A percentile compares a stretch with the other conserved stretches of the same genome.
Evolutionary conservation across 30 jellyfish, hydroid and myxozoan genomes (phyloP).

Genomic region (Aurelia coerulea): DNA sequence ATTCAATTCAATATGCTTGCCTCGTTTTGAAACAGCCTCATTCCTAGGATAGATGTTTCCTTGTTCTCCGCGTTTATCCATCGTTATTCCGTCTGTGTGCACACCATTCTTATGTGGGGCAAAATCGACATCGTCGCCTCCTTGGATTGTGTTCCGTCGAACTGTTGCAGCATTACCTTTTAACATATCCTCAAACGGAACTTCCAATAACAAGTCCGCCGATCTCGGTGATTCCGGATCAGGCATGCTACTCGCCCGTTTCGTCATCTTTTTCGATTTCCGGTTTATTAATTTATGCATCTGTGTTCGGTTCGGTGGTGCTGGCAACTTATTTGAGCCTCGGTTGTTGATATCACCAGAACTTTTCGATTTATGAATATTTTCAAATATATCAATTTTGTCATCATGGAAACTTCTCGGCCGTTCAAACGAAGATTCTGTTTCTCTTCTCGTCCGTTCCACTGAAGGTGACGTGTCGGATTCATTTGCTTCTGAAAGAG

Average conservation of each 20-base stretch:
- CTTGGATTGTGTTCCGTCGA: constrained; percentile 28
- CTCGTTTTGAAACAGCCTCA: not conserved
- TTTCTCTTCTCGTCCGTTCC: not conserved
- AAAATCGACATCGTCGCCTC: not conserved
- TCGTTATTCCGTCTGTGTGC: not conserved
- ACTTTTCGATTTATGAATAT: constrained; percentile 33
- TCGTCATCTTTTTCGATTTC: constrained; percentile 36
- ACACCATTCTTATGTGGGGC: not conserved
- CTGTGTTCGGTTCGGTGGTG: constrained; percentile 49
- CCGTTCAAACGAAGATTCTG: constrained; percentile 5
- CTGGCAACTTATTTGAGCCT: constrained; percentile 16
- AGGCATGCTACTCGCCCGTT: constrained; percentile 47
- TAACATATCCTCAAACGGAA: constrained; percentile 71
- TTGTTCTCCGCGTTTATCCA: not conserved
- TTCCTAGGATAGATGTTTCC: not conserved
- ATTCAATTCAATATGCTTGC: not conserved
- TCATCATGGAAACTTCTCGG: constrained; percentile 28
- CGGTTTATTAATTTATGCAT: constrained; percentile 51
- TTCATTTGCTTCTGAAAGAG: constrained; percentile 39
- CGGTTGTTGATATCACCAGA: constrained; percentile 14
- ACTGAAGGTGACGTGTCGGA: constrained; percentile 7
- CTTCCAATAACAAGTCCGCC: constrained; percentile 61
- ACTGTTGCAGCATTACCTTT: constrained; percentile 17
- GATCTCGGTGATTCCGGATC: constrained; percentile 42
- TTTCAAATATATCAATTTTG: constrained; percentile 8